Conservation (phyloP, 2,113 vertebrate species). For the Parotia lawesii region DNA sequence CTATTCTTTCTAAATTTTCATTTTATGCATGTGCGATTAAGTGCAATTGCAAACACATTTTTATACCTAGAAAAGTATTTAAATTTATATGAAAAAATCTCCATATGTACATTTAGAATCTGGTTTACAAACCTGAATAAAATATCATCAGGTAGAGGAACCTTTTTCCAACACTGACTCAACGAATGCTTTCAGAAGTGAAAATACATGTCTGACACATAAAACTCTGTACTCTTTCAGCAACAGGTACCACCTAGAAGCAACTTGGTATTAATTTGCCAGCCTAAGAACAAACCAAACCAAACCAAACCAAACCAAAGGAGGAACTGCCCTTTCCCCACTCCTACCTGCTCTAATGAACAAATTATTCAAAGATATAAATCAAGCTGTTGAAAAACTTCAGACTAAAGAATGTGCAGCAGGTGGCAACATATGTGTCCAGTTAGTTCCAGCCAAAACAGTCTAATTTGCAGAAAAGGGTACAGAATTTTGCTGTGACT, state of each 20-base stretch:
- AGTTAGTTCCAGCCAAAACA: slow-evolving; percentile 73
- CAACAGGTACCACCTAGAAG: not conserved
- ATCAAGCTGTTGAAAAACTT: slow-evolving; percentile 53
- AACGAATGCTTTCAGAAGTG: not conserved
- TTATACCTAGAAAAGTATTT: not conserved
- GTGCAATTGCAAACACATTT: not conserved
- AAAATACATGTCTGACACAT: not conserved
- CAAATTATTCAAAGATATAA: slow-evolving; percentile 51
- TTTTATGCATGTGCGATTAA: not conserved
- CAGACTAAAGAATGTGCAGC: slow-evolving; percentile 47
- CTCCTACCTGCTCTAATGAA: slow-evolving; percentile 8
- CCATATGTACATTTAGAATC: not conserved
- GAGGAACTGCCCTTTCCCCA: not conserved
- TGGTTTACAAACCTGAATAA: not conserved
- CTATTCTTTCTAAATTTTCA: not conserved
- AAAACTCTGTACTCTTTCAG: not conserved
- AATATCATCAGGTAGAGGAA: not conserved
- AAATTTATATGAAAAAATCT: not conserved
- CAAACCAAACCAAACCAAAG: not conserved
- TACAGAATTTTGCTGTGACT: slow-evolving; percentile 63
- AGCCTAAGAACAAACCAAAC: not conserved
- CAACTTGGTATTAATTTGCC: not conserved
- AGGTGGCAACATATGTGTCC: slow-evolving; percentile 72
- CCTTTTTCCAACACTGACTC: not conserved
- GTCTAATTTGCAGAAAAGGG: slow-evolving; percentile 63